Percentiles rank a stretch among this genome's conserved stretches.
These are phyloP conservation scores for Chinchilla lanigera DNA, from an alignment of 2,113 vertebrate species.

Conservation along the genomic window DNA sequence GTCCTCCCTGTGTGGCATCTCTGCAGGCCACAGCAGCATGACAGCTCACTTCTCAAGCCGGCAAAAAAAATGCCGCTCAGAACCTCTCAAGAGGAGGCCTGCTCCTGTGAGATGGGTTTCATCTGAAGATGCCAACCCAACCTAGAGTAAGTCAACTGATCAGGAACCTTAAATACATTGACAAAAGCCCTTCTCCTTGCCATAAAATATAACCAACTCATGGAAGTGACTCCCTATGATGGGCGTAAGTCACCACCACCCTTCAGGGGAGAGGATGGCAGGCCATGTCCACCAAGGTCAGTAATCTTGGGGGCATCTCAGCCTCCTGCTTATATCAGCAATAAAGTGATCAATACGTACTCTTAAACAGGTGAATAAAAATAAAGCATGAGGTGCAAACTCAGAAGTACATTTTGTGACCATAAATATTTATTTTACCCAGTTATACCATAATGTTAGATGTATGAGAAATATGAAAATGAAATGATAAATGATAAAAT, in stretches of 20 bases:
- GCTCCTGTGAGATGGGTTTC: not conserved
- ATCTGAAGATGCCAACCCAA: not conserved
- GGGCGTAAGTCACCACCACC: too few species aligned
- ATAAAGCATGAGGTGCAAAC: not conserved
- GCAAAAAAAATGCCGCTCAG: not conserved
- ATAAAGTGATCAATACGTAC: not conserved
- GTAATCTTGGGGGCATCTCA: not conserved
- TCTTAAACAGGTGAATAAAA: not conserved
- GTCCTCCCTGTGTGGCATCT: too few species aligned
- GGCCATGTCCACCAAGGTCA: rapidly evolving
- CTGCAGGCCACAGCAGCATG: too few species aligned
- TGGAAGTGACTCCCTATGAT: too few species aligned
- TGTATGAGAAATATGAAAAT: not conserved
- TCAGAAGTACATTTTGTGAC: not conserved
- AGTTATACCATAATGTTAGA: not conserved
- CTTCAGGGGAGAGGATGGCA: not conserved
- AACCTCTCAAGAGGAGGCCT: not conserved
- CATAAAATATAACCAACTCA: not conserved
- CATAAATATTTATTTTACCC: not conserved
- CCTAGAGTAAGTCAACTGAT: not conserved
- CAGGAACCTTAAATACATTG: not conserved
- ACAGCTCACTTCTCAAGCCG: not conserved
- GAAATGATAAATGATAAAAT: not conserved
- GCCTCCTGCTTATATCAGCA: not conserved
- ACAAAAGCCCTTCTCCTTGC: not conserved